A percentile compares a stretch with the other conserved stretches of the same genome.
Conservation (phyloP, 2,113 vertebrate genomes). For the Eretmochelys imbricata region DNA sequence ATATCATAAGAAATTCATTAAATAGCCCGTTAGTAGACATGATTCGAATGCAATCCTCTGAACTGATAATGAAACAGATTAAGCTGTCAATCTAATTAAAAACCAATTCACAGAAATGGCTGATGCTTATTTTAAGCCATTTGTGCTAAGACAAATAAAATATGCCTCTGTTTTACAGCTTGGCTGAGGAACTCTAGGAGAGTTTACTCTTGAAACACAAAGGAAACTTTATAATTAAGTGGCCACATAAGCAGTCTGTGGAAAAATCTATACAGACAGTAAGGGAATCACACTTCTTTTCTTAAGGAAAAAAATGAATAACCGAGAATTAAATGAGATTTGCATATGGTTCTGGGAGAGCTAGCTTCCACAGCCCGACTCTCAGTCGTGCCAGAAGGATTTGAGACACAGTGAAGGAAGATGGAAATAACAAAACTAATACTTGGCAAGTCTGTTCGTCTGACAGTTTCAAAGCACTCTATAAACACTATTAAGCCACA, state of each 20-base stretch:
- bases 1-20: slow-evolving; percentile 59
- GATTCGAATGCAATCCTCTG: slow-evolving; percentile 8
- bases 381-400: slow-evolving; percentile 28
- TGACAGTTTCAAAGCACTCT: neutral
- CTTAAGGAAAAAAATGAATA: neutral
- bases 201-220: slow-evolving; percentile 23
- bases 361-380: slow-evolving; percentile 44
- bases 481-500: neutral
- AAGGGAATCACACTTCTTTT: slow-evolving; percentile 12
- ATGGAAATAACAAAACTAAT: neutral
- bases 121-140: slow-evolving; percentile 38
- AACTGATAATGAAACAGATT: slow-evolving; percentile 53
- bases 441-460: neutral
- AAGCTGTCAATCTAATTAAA: slow-evolving; percentile 59
- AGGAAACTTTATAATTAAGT: slow-evolving; percentile 55
- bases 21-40: slow-evolving; percentile 3
- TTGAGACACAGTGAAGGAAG: neutral
- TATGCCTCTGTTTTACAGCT: neutral
- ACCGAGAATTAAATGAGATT: slow-evolving; percentile 9
- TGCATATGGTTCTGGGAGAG: neutral
- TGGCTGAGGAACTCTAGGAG: neutral
- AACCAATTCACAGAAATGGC: slow-evolving; percentile 2
- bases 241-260: slow-evolving; percentile 20
- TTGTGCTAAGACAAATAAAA: slow-evolving; percentile 39
- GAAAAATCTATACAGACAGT: neutral